Base-by-base conservation (phyloP, 2,888 invertebrate species). In the Bombylius discolor region DNA sequence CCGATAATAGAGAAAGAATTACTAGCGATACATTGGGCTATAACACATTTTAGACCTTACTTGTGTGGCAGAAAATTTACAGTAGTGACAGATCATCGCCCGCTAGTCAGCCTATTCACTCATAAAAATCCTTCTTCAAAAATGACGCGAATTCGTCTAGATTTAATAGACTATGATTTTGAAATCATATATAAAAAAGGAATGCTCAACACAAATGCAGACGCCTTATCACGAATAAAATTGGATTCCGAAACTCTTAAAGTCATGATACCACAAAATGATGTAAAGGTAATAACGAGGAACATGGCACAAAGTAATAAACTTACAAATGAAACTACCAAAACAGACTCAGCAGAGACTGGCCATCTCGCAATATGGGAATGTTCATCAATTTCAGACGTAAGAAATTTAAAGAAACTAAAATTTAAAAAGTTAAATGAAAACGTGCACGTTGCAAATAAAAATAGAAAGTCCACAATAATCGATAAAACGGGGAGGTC, bases 1-100 rank as follows among this genome's bases (percentile, higher is more conserved):
- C 54, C 62, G 2, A 62, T 64, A 0, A 65, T 63, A 12, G 67
- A 68, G 52, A 65, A 63, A 52, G 67, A 68, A 61, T 51, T 66
- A 6, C 50, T 64, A 14, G 59, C 56, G n/a, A 59, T 58, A 47
- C 56, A 61, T 39, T 61, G 58, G 60, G 63, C 59, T 5, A 62
- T 64, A 12, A 60, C 23, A 23, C 3, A 23, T 3, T 23, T 23
- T 23, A 23, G 23, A 23, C 23, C 3, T 23, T 23, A 23, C 23
- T 23, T 23, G 23, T 23, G 3, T 23, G 23, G 23, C 3, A 23
- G 23, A 23, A 23, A 23, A 23, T 23, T 23, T 23, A 23, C 23
- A 23, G 23, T 23, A 23, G 23, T 23, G 3, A 23, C 23, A 23
- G 23, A 23, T 23, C 23, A 23, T 23, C 23, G 23, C 23, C 23